These are phyloP conservation scores for Hydraecia micacea DNA, from an alignment of 2,888 invertebrate species.

Conservation along the genomic window DNA sequence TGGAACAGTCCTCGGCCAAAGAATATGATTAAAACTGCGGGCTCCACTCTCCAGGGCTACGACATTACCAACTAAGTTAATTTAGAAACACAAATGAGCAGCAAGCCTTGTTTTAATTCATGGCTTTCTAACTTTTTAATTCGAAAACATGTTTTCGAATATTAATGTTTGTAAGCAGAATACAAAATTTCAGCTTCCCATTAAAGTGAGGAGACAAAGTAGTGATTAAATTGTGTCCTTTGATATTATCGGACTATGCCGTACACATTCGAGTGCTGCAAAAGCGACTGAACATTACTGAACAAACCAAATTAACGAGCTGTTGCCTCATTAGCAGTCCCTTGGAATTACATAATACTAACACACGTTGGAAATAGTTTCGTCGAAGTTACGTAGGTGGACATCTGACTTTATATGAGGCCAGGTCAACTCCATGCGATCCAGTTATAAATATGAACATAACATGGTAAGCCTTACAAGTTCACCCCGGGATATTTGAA, in stretches of 20 bases:
- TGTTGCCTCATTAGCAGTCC: constrained; percentile 40
- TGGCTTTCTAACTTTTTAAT: constrained; percentile 54
- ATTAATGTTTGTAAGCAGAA: constrained; percentile 39
- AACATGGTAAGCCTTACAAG: constrained; percentile 38
- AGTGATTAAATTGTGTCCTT: constrained; percentile 28
- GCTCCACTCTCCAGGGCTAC: constrained; percentile 42
- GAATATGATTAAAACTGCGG: constrained; percentile 59
- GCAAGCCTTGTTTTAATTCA: constrained; percentile 49
- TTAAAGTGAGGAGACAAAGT: too few relatives aligned
- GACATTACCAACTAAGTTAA: constrained; percentile 54
- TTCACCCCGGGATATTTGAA: constrained; percentile 24
- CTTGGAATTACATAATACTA: constrained; percentile 38
- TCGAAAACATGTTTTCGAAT: constrained; percentile 39
- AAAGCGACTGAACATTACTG: constrained; percentile 34
- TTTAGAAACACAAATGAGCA: constrained; percentile 57
- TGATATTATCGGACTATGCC: constrained; percentile 24
- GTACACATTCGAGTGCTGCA: constrained; percentile 7
- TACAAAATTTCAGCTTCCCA: constrained; percentile 35
- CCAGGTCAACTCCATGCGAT: constrained; percentile 29
- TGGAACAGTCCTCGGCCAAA: constrained; percentile 60
- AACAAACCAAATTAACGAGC: constrained; percentile 43
- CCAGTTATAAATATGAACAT: constrained; percentile 33
- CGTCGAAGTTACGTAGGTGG: constrained; percentile 16
- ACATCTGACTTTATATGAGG: constrained; percentile 9
- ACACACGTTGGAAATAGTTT: constrained; percentile 37